Evolutionary conservation across 1,140 invertebrate genomes (phyloP).

Genomic region (Aphaenogaster ashmeadi): DNA sequence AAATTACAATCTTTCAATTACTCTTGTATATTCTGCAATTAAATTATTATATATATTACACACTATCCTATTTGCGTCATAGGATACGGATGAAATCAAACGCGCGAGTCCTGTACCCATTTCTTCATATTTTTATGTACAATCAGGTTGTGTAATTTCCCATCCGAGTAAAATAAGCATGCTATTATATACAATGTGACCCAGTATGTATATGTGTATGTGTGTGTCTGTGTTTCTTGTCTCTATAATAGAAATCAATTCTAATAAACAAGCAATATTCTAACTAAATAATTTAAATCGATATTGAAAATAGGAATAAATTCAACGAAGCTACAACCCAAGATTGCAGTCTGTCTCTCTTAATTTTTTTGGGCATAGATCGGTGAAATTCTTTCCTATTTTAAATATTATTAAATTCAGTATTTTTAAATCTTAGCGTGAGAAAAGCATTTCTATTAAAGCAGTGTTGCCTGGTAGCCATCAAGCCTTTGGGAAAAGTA

Average conservation of each 20-base stretch:
- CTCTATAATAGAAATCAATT: constrained; percentile 74
- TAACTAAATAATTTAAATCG: constrained; percentile 80
- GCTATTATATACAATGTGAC: constrained; percentile 83
- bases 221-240: constrained; percentile 12
- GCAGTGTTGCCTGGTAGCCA: constrained; percentile 67
- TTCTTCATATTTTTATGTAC: constrained; percentile 78
- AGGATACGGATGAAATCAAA: constrained; percentile 82
- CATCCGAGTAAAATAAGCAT: constrained; percentile 81
- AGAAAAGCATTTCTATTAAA: constrained; percentile 68
- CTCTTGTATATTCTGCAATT: constrained; percentile 67
- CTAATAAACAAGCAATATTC: constrained; percentile 72
- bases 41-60: constrained; percentile 84
- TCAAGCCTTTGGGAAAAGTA: constrained; percentile 59
- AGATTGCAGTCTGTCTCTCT: constrained; percentile 14
- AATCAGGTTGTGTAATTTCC: constrained; percentile 70
- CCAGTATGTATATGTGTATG: constrained; percentile 18
- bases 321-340: constrained; percentile 53
- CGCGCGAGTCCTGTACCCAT: constrained; percentile 70
- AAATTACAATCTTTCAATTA: constrained; percentile 84
- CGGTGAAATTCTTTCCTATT: constrained; percentile 68
- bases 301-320: constrained; percentile 69
- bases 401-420: constrained; percentile 71
- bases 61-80: constrained; percentile 81
- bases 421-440: constrained; percentile 60
- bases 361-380: constrained; percentile 40